Conservation (phyloP, 2,113 vertebrate species). For the Corydoras maculifer region DNA sequence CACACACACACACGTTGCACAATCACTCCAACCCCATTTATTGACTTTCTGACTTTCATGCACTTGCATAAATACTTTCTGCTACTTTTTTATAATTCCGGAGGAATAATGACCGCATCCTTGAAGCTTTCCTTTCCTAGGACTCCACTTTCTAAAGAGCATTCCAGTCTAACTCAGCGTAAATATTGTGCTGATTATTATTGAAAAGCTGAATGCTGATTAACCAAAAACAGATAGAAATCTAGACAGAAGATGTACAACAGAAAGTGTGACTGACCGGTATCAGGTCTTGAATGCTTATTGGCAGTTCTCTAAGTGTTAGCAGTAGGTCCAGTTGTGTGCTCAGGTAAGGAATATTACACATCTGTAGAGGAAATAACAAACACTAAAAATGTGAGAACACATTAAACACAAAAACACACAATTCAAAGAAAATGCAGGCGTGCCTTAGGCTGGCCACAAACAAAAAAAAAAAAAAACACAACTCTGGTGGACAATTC, state of each 20-base stretch:
- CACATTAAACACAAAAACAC: not conserved
- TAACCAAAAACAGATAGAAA: slow-evolving; percentile 10
- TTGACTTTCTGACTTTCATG: not conserved
- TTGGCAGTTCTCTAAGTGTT: slow-evolving; percentile 68
- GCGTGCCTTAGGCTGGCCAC: too few species aligned
- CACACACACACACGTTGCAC: slow-evolving; percentile 13
- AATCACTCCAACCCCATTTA: not conserved
- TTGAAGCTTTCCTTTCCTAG: not conserved
- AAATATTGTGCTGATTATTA: not conserved
- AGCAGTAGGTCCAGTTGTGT: slow-evolving; percentile 69
- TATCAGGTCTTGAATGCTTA: slow-evolving; percentile 65
- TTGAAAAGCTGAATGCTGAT: not conserved
- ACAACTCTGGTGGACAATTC: too few species aligned
- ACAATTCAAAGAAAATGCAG: too few species aligned
- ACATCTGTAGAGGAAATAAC: slow-evolving; percentile 66
- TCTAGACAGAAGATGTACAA: not conserved
- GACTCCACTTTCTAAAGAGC: not conserved
- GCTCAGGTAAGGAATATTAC: slow-evolving; percentile 70
- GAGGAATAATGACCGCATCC: slow-evolving; percentile 22
- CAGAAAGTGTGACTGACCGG: slow-evolving; percentile 57
- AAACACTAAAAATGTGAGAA: not conserved
- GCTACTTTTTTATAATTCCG: slow-evolving; percentile 5
- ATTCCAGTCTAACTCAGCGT: not conserved
- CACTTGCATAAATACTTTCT: slow-evolving; percentile 6
- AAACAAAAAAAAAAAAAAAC: too few species aligned